Base-by-base conservation (phyloP, 2,888 invertebrate genomes). In the Tenthredo distinguenda region DNA sequence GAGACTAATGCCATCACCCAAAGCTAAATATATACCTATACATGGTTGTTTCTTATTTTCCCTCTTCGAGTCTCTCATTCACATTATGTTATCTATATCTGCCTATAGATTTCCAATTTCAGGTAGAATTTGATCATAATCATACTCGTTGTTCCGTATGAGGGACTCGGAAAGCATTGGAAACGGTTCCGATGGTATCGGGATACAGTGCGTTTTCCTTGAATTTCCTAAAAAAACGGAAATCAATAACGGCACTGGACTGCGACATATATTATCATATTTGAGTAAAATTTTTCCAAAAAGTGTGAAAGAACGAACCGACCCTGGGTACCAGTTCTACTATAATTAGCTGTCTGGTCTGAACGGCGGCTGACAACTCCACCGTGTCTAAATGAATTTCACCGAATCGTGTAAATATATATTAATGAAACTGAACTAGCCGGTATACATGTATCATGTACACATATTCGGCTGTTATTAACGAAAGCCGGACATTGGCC, bases 341-440 rank as follows among this genome's bases (percentile, higher is more conserved):
- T 12, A 68, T 68, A 68, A 68, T 68, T 68, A 68, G 68, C 26
- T 34, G 31, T 68, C 68, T 68, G 68, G 68, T 68, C 68, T 68
- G 68, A 34, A 68, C 68, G 15, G 68, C 68, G 68, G 34, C 68
- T 4, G 15, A 34, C 12, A 31, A 15, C 68, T 26, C 26, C 18
- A 18, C 68, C 26, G 68, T 68, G 68, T 34, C 26, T 18, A 34
- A 68, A 68, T 34, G 26, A 31, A 68, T 68, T 68, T 31, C 68
- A 18, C 26, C 31, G 31, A 31, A 26, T 34, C 68, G 68, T 68
- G 62, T 62, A 26, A 62, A 34, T 31, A 26, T 34, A 34, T 34
- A 34, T 68, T 12, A 31, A 68, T 31, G 68, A 31, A 68, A 68
- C 31, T 65, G 21, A 9, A 65, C 10, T 65, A 65, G 12, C 62